Percentiles rank a stretch among this genome's conserved stretches.
These are phyloP conservation scores for Oscheius sp. DNA, from an alignment of 2,888 invertebrate species.

Conservation along the genomic window DNA sequence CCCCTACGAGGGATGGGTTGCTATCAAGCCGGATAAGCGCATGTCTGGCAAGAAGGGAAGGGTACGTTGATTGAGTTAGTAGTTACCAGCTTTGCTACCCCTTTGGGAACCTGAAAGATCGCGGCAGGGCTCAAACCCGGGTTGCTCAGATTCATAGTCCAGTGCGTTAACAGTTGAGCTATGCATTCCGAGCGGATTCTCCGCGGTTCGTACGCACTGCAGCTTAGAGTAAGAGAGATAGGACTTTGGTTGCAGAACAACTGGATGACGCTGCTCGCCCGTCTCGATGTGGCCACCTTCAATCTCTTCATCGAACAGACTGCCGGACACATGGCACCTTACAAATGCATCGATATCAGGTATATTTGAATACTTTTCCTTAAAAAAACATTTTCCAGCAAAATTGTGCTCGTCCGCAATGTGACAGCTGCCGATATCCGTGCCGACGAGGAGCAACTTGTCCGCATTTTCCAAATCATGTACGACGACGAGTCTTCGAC, in stretches of 20 bases:
- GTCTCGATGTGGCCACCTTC: constrained; percentile 18
- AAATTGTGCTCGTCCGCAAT: constrained; percentile 97
- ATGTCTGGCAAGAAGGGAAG: constrained; percentile 20
- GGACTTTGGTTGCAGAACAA: constrained; percentile 23
- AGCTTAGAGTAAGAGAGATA: no score
- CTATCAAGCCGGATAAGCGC: constrained; percentile 29
- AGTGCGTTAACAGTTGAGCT: no score
- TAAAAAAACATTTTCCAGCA: constrained; percentile 78
- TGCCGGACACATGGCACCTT: constrained; percentile 1
- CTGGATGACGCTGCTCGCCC: constrained; percentile 32
- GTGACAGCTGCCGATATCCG: constrained; percentile 99
- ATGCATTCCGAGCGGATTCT: no score
- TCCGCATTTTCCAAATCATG: constrained; percentile 93
- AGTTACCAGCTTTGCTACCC: no score
- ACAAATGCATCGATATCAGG: constrained; percentile 27
- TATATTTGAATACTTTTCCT: constrained; percentile 1
- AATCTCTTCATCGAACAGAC: constrained; percentile 29
- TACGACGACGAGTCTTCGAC: constrained; percentile 96
- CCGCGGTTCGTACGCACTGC: no score
- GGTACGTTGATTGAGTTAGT: neutral
- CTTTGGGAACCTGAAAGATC: no score
- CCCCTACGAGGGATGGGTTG: constrained; percentile 32
- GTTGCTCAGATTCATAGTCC: no score
- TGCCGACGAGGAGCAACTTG: constrained; percentile 98
- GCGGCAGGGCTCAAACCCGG: no score